A percentile compares a stretch with the other conserved stretches of the same genome.
phyloP scores from a whole-genome alignment of 2,888 invertebrate species.

The Geotrupes spiniger region DNA sequence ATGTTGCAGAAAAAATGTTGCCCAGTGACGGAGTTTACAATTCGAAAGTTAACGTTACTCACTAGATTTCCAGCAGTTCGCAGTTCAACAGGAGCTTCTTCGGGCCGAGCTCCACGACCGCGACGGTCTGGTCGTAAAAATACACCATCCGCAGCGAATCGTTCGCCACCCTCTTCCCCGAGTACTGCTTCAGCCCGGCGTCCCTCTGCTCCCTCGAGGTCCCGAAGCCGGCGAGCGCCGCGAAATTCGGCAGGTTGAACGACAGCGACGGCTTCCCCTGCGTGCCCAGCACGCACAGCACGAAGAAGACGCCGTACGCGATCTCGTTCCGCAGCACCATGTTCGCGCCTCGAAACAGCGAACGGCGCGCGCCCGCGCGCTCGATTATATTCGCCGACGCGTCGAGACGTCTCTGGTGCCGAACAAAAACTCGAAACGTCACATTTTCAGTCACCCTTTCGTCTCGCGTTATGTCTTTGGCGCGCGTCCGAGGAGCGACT shows the following conservation, averaged over 20 bases:
- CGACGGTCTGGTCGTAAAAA: slow-evolving; percentile 78
- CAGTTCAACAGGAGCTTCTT: slow-evolving; percentile 71
- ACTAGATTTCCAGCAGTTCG: slow-evolving; percentile 84
- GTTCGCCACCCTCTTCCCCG: slow-evolving; percentile 62
- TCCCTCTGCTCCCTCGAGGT: slow-evolving; percentile 27
- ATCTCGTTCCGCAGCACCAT: slow-evolving; percentile 4
- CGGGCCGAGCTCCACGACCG: slow-evolving; percentile 73
- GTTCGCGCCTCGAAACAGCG: too few relatives aligned
- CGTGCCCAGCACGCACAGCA: slow-evolving; percentile 31
- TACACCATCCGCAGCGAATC: slow-evolving; percentile 74
- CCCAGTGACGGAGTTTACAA: too few relatives aligned
- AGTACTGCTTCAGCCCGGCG: slow-evolving; percentile 58
- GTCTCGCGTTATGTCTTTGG: too few relatives aligned
- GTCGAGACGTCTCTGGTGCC: slow-evolving; percentile 1
- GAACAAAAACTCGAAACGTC: slow-evolving; percentile 12
- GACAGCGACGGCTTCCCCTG: slow-evolving; percentile 42
- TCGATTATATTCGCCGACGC: not conserved
- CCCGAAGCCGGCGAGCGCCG: slow-evolving; percentile 31
- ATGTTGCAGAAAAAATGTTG: too few relatives aligned
- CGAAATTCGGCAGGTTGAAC: slow-evolving; percentile 38
- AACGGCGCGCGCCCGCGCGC: too few relatives aligned
- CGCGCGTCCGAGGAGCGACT: too few relatives aligned
- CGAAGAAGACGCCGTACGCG: slow-evolving; percentile 15
- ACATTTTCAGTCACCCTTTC: slow-evolving; percentile 12
- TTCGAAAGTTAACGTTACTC: too few relatives aligned